These are phyloP conservation scores for Gambusia holbrooki DNA, from an alignment of 2,113 vertebrate species.

Conservation along the genomic window DNA sequence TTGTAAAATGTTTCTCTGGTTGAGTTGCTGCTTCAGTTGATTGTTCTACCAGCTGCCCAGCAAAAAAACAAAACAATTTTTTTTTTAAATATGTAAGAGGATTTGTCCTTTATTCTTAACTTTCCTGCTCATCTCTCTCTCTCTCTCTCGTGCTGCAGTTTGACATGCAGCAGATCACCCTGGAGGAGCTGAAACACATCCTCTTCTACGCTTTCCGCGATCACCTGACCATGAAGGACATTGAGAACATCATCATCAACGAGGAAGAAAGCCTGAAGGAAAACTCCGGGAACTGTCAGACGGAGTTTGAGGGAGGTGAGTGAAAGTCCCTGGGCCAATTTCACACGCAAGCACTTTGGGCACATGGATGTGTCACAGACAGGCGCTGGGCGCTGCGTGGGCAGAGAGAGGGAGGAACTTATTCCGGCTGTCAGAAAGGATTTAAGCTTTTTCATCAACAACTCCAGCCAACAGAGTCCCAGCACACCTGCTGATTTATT, in stretches of 20 bases:
- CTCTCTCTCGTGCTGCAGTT: slow-evolving; percentile 82
- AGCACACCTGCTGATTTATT: slow-evolving; percentile 62
- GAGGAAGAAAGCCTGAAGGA: slow-evolving; percentile 98
- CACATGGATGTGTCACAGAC: slow-evolving; percentile 6
- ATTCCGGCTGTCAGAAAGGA: slow-evolving; percentile 37
- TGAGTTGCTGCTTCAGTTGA: neutral
- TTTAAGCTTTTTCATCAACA: slow-evolving; percentile 38
- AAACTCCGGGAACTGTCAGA: slow-evolving; percentile 94
- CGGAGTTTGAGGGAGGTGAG: slow-evolving; percentile 93
- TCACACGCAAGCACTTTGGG: neutral
- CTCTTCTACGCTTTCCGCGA: slow-evolving; percentile 97
- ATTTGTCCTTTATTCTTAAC: neutral
- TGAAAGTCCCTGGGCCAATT: neutral
- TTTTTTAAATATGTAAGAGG: slow-evolving; percentile 12
- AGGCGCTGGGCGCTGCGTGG: slow-evolving; percentile 1
- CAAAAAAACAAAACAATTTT: neutral
- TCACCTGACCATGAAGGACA: slow-evolving; percentile 99
- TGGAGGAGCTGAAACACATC: slow-evolving; percentile 98
- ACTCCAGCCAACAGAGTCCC: slow-evolving; percentile 21
- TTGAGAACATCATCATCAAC: slow-evolving; percentile 98
- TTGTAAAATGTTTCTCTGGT: neutral
- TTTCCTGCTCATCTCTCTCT: neutral
- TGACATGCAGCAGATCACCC: slow-evolving; percentile 96
- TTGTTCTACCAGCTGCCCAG: neutral
- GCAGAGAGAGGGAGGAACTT: neutral